Evolutionary conservation across 1,140 invertebrate genomes (phyloP), one percentile per base, ranked within the genome.

Genomic region (Bombus turneri): DNA sequence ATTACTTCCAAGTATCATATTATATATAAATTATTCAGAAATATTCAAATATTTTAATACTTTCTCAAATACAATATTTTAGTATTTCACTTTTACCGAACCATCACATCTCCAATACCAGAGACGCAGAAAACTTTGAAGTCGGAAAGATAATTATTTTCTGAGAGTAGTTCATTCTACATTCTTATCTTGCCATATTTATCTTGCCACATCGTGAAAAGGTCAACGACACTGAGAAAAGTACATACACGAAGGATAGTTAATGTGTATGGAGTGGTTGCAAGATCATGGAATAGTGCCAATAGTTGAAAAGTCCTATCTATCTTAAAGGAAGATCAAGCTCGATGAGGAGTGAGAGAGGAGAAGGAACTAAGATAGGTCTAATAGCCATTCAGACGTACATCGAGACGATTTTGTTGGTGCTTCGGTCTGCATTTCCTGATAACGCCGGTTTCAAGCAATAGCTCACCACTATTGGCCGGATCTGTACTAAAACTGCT

Each of bases 261-360:
- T 62, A n/a, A 13, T n/a, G 28, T 9, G 28, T 37, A 75, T 3
- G 77, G 59, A 81, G 73, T 66, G 64, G 77, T 59, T 75, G 62
- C 47, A 39, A 28, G 43, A 47, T 57, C 71, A 80, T 88, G 88
- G 88, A 89, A 81, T 72, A 9, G 62, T 87, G 88, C 88, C 88
- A 89, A 87, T 83, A 86, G 74, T 69, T 57, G 83, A 73, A 78
- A 82, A 87, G 72, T 80, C 18, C 18, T 53, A 68, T 87, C 78
- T 85, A 84, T 84, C 79, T 41, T 68, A 34, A 79, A 66, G 41
- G 73, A 84, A 77, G 75, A 83, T 81, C 64, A 59, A 59, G 53
- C 62, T 71, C 71, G 10, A 62, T 34, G 39, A 41, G 18, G 28
- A 64, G 25, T 22, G 28, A 68, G 31, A 72, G 13, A 53, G 9